phyloP scores from a whole-genome alignment of 2,888 invertebrate genomes.

The Ophion obscuratus region DNA sequence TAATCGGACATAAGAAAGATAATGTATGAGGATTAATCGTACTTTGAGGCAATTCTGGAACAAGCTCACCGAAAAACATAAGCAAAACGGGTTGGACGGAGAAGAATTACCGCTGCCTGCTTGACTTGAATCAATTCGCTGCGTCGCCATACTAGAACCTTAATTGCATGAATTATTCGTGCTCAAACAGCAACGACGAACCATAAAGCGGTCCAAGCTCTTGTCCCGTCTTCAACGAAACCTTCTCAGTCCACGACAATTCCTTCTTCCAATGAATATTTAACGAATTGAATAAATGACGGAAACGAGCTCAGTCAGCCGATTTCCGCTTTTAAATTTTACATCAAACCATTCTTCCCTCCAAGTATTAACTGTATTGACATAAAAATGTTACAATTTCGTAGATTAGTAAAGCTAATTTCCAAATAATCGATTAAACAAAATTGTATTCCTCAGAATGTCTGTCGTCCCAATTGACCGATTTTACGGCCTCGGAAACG shows the following conservation, averaged over 20 bases:
- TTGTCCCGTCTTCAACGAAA: background rate
- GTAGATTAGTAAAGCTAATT: background rate
- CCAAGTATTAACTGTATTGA: background rate
- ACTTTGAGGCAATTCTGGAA: too few species aligned
- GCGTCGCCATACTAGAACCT: too few species aligned
- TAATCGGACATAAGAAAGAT: too few species aligned
- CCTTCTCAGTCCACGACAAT: conserved; percentile 6
- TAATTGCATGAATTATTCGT: conserved; percentile 63
- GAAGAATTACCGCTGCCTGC: too few species aligned
- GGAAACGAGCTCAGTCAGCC: background rate
- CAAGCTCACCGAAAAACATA: too few species aligned
- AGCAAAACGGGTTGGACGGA: too few species aligned
- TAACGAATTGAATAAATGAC: conserved; percentile 33
- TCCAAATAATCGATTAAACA: background rate
- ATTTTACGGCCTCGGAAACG: conserved; percentile 64
- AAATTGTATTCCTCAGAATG: conserved; percentile 50
- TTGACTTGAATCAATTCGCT: too few species aligned
- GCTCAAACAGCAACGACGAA: conserved; percentile 27
- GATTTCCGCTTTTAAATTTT: background rate
- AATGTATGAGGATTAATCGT: too few species aligned
- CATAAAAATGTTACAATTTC: background rate
- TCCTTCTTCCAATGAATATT: conserved; percentile 26
- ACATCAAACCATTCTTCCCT: background rate
- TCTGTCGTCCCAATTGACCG: conserved; percentile 68
- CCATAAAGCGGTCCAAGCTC: background rate